Percentiles rank a stretch among this genome's conserved stretches.
phyloP scores from a whole-genome alignment of 2,113 vertebrate species.

The Cephalopterus ornatus region DNA sequence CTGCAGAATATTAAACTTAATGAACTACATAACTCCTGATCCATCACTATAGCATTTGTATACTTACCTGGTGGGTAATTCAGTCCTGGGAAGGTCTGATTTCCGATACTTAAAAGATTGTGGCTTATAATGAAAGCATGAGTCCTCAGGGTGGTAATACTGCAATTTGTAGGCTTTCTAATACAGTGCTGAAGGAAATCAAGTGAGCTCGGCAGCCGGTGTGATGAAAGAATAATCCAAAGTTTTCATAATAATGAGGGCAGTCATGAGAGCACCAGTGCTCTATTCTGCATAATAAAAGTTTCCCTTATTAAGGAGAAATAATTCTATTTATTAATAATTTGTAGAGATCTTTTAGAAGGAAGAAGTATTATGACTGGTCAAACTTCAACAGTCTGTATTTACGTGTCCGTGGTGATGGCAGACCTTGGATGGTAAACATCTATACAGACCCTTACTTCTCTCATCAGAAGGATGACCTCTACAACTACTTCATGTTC shows the following conservation, averaged over 20 bases:
- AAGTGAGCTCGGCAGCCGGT: not conserved
- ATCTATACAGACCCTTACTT: constrained; percentile 80
- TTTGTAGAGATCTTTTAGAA: constrained; percentile 81
- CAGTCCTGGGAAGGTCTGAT: not conserved
- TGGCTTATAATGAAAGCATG: not conserved
- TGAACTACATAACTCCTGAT: not conserved
- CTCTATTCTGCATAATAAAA: not conserved
- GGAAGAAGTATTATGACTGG: constrained; percentile 83
- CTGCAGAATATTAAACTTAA: not conserved
- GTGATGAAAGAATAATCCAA: not conserved
- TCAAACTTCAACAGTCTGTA: constrained; percentile 88
- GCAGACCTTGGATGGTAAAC: constrained; percentile 95
- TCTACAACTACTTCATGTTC: constrained; percentile 93
- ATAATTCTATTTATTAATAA: constrained; percentile 35
- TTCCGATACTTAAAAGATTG: not conserved
- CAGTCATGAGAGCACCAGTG: not conserved
- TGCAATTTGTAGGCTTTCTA: not conserved
- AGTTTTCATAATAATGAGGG: not conserved
- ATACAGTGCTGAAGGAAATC: not conserved
- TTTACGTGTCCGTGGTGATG: constrained; percentile 90
- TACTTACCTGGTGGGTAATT: not conserved
- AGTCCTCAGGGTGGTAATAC: not conserved
- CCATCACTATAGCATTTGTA: not conserved
- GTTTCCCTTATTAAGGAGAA: not conserved
- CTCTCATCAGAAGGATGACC: constrained; percentile 82